These are phyloP conservation scores for Linnaemya vulpina DNA, from an alignment of 2,888 invertebrate species.

Conservation along the genomic window DNA sequence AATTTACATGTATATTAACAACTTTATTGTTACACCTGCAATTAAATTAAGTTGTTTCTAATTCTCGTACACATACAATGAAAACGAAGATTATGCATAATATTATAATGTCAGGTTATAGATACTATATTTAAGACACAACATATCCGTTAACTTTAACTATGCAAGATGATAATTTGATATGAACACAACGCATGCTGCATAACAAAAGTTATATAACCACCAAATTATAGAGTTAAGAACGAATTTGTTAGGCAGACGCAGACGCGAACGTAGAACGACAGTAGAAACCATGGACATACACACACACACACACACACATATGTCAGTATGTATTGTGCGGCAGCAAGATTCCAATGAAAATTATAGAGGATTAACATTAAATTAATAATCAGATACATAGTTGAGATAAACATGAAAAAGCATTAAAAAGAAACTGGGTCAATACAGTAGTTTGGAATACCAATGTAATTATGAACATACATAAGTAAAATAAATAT, in stretches of 20 bases:
- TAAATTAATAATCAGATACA: conserved; percentile 63
- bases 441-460: conserved; percentile 68
- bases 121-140: conserved; percentile 57
- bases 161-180: conserved; percentile 65
- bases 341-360: conserved; percentile 59
- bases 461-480: conserved; percentile 38
- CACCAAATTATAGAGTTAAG: conserved; percentile 59
- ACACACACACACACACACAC: too few species aligned
- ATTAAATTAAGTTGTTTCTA: conserved; percentile 65
- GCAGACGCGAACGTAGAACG: neutral
- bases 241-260: conserved; percentile 38
- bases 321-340: neutral
- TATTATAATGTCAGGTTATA: conserved; percentile 63
- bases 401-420: conserved; percentile 61
- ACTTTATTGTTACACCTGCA: conserved; percentile 55
- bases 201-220: conserved; percentile 44
- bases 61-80: conserved; percentile 8
- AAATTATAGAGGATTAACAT: conserved; percentile 71
- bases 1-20: conserved; percentile 59
- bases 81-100: conserved; percentile 32
- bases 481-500: conserved; percentile 7
- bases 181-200: conserved; percentile 47
- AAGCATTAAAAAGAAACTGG: conserved; percentile 53
- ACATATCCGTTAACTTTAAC: conserved; percentile 69
- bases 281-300: neutral